A percentile compares a stretch with the other conserved stretches of the same genome.
phyloP scores from a whole-genome alignment of 1,140 invertebrate genomes.

The Thaumatotibia leucotreta region DNA sequence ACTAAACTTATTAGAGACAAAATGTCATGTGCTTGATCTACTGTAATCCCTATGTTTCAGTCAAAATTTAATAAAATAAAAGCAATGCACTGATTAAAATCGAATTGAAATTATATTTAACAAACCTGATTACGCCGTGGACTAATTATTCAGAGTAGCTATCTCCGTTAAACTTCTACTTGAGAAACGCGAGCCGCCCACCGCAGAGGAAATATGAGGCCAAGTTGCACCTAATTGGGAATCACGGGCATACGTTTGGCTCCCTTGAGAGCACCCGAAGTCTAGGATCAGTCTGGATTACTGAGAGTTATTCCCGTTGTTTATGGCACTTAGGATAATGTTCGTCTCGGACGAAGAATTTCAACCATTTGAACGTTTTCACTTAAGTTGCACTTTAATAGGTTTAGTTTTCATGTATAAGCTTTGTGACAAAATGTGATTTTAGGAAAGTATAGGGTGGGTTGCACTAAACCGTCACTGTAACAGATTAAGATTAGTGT shows the following conservation, averaged over 20 bases:
- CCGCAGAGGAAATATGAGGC: slow-evolving; percentile 50
- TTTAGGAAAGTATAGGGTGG: no score
- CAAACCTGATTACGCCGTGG: neutral
- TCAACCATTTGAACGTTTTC: neutral
- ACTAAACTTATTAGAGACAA: no score
- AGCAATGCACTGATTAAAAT: no score
- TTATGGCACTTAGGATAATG: neutral
- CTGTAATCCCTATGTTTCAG: no score
- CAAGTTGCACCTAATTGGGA: slow-evolving; percentile 60
- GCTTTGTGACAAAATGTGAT: no score
- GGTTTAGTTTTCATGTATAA: no score
- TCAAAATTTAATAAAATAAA: no score
- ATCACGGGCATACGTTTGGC: slow-evolving; percentile 52
- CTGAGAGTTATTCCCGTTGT: neutral
- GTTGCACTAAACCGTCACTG: no score
- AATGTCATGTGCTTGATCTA: no score
- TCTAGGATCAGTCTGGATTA: slow-evolving; percentile 40
- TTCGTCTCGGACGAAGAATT: neutral
- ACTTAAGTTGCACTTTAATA: no score
- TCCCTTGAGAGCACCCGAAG: slow-evolving; percentile 30
- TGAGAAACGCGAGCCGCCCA: neutral
- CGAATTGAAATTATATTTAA: neutral
- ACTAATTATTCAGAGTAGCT: neutral
- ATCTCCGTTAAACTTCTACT: neutral
- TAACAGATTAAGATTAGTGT: no score